Conservation (phyloP, 2,888 invertebrate genomes). For the Agrilus cyanescens region DNA sequence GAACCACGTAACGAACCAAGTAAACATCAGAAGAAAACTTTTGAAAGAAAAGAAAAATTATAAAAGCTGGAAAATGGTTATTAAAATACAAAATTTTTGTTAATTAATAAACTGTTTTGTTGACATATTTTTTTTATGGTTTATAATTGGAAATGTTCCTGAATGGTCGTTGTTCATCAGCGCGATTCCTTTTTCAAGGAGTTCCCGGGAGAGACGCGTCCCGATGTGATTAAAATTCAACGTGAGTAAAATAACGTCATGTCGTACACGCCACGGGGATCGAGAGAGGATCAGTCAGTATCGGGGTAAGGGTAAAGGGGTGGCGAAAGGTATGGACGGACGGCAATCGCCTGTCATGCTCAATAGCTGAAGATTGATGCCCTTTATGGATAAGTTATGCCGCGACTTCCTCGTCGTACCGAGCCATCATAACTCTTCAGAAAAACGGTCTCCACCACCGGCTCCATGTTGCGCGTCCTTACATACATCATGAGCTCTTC, state of each 20-base stretch:
- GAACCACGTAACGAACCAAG: too few species aligned
- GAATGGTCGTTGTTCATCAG: too few species aligned
- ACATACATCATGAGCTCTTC: too few species aligned
- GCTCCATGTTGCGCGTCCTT: too few species aligned
- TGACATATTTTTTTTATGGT: too few species aligned
- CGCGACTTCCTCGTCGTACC: conserved; percentile 16
- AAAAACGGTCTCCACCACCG: conserved; percentile 4
- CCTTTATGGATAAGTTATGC: conserved; percentile 27
- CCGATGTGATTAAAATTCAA: conserved; percentile 28
- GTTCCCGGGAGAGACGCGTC: conserved; percentile 5
- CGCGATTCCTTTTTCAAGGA: too few species aligned
- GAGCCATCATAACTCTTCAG: conserved; percentile 9
- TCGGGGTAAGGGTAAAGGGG: conserved; percentile 8
- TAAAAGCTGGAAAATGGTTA: too few species aligned
- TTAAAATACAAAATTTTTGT: too few species aligned
- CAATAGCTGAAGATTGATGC: conserved; percentile 31
- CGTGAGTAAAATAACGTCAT: conserved; percentile 28
- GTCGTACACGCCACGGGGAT: conserved; percentile 25
- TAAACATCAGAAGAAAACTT: too few species aligned
- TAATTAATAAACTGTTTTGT: too few species aligned
- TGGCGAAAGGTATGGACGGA: not conserved
- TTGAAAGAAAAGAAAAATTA: too few species aligned
- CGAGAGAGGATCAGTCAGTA: conserved; percentile 9
- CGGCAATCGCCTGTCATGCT: conserved; percentile 22
- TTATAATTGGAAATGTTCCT: too few species aligned